phyloP scores from a whole-genome alignment of 2,113 vertebrate species.

The Mirza zaza region DNA sequence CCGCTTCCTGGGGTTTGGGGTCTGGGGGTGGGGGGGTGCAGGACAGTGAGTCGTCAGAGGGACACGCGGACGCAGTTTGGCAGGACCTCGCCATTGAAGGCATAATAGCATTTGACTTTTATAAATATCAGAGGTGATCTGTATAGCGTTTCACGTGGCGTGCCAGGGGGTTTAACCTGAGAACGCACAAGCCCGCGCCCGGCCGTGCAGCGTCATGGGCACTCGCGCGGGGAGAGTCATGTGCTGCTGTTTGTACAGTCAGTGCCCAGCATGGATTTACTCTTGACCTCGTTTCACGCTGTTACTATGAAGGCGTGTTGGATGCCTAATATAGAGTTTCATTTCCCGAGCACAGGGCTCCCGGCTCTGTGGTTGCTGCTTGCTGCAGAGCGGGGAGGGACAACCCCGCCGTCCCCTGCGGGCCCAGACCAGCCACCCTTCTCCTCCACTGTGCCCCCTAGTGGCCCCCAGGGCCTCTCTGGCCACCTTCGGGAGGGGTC shows the following conservation, averaged over 20 bases:
- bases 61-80: neutral
- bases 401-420: constrained; percentile 7
- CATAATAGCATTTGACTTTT: constrained; percentile 70
- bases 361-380: neutral
- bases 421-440: neutral
- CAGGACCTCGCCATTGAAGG: constrained; percentile 32
- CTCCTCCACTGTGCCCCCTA: neutral
- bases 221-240: neutral
- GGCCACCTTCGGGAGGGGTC: neutral
- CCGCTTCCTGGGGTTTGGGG: neutral
- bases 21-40: neutral
- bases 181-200: neutral
- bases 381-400: neutral
- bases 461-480: neutral
- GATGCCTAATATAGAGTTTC: constrained; percentile 33
- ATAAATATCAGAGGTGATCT: constrained; percentile 86
- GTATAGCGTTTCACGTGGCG: constrained; percentile 71
- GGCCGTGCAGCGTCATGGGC: constrained; percentile 42
- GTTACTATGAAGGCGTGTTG: constrained; percentile 65
- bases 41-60: neutral
- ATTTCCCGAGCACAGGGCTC: constrained; percentile 60
- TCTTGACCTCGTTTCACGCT: constrained; percentile 72
- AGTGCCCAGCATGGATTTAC: constrained; percentile 38
- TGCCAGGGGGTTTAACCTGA: constrained; percentile 80
- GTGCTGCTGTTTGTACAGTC: constrained; percentile 61